Evolutionary conservation across 2,888 invertebrate species (phyloP).

Genomic region (Idaea straminata): DNA sequence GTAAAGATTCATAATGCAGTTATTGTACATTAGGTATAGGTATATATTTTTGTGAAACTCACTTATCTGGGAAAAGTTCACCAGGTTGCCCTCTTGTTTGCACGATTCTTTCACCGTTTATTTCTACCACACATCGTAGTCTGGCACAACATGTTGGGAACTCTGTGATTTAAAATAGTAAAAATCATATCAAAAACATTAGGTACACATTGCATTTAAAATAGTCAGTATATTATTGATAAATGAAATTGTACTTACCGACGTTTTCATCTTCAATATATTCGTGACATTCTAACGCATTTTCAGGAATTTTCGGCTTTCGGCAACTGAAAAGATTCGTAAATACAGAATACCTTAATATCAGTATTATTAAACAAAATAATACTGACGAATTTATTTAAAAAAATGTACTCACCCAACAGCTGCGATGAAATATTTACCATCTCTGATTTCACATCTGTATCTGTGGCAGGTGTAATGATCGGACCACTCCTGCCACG

Average conservation of each 20-base stretch:
- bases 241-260: constrained; percentile 45
- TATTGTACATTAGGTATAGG: too few relatives aligned
- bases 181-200: neutral
- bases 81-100: constrained; percentile 74
- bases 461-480: constrained; percentile 74
- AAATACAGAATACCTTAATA: neutral
- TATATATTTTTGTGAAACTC: constrained; percentile 27
- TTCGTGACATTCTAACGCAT: constrained; percentile 73
- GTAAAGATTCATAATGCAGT: too few relatives aligned
- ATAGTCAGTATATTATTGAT: neutral
- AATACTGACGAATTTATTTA: constrained; percentile 6
- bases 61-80: constrained; percentile 75
- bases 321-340: constrained; percentile 53
- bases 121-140: constrained; percentile 69
- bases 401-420: constrained; percentile 54
- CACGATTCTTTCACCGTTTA: constrained; percentile 71
- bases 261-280: constrained; percentile 77
- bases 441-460: constrained; percentile 72
- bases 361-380: neutral
- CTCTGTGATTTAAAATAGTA: constrained; percentile 41
- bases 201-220: neutral
- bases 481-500: constrained; percentile 77
- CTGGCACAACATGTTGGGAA: constrained; percentile 74
- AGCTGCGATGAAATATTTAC: constrained; percentile 74
- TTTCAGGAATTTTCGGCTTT: constrained; percentile 75